These are phyloP conservation scores for Cyprinodon diabolis DNA, from an alignment of 2,797 vertebrate genomes.

Conservation along the genomic window DNA sequence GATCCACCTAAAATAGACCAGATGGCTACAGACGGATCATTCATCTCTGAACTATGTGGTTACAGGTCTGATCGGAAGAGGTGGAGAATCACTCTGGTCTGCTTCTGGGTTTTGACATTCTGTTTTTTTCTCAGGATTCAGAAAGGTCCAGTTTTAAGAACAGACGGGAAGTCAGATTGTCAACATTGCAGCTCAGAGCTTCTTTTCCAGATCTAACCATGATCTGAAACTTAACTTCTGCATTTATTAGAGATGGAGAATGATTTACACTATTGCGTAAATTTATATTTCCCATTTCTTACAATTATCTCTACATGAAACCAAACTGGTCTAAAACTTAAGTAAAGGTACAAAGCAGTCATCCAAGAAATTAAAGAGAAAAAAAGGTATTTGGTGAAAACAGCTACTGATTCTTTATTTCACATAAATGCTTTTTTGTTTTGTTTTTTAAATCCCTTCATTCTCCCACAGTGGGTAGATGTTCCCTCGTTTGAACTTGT, in stretches of 20 bases:
- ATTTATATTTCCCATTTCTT: too few relatives aligned
- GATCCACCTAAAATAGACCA: neutral
- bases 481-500: too few relatives aligned
- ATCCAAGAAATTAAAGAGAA: too few relatives aligned
- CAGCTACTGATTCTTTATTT: too few relatives aligned
- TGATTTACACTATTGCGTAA: too few relatives aligned
- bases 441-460: too few relatives aligned
- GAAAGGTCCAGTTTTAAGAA: neutral
- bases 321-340: neutral
- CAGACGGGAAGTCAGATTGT: neutral
- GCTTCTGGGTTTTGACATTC: neutral
- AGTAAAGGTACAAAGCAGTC: too few relatives aligned
- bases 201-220: neutral
- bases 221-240: neutral
- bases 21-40: neutral
- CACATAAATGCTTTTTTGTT: too few relatives aligned
- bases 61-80: neutral
- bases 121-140: neutral
- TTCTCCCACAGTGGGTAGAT: too few relatives aligned
- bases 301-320: too few relatives aligned
- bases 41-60: neutral
- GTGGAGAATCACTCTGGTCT: neutral
- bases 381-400: too few relatives aligned
- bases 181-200: neutral
- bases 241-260: too few relatives aligned